Evolutionary conservation across 2,888 invertebrate species (phyloP).

Genomic region (Aradus depressus): DNA sequence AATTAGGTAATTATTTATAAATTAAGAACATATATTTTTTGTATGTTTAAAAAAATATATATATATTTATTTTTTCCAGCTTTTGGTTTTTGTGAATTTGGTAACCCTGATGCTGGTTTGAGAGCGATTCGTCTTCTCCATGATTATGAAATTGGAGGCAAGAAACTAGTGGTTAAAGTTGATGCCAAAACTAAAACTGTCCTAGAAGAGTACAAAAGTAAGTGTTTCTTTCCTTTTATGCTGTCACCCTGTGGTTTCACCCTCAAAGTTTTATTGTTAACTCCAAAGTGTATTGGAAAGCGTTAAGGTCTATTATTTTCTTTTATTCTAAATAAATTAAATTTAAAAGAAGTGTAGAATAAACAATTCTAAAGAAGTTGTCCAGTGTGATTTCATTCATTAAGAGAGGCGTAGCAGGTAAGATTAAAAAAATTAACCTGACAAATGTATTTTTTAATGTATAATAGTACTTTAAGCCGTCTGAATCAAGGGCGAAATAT

Average conservation of each 20-base stretch:
- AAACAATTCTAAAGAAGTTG: too few relatives aligned
- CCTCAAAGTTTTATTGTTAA: too few relatives aligned
- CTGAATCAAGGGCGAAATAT: too few relatives aligned
- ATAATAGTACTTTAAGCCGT: too few relatives aligned
- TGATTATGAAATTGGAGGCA: slow-evolving; percentile 84
- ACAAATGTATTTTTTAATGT: too few relatives aligned
- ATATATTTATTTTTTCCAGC: slow-evolving; percentile 40
- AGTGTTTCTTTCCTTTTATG: slow-evolving; percentile 27
- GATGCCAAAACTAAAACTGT: slow-evolving; percentile 94
- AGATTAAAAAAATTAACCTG: too few relatives aligned
- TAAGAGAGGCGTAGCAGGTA: too few relatives aligned
- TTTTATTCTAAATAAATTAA: too few relatives aligned
- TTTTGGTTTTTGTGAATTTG: slow-evolving; percentile 97
- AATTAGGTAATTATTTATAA: not conserved
- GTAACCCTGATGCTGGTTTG: slow-evolving; percentile 88
- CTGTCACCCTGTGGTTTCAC: not conserved
- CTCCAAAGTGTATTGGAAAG: too few relatives aligned
- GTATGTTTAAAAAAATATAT: not conserved
- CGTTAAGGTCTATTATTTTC: too few relatives aligned
- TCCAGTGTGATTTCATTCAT: too few relatives aligned
- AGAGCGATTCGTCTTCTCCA: slow-evolving; percentile 87
- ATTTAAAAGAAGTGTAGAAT: too few relatives aligned
- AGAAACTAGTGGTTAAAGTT: slow-evolving; percentile 87
- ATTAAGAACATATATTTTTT: not conserved
- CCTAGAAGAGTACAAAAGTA: slow-evolving; percentile 85